A percentile compares a stretch with the other conserved stretches of the same genome.
Evolutionary conservation across 2,113 vertebrate genomes (phyloP).

Genomic region (Climacteris rufus): DNA sequence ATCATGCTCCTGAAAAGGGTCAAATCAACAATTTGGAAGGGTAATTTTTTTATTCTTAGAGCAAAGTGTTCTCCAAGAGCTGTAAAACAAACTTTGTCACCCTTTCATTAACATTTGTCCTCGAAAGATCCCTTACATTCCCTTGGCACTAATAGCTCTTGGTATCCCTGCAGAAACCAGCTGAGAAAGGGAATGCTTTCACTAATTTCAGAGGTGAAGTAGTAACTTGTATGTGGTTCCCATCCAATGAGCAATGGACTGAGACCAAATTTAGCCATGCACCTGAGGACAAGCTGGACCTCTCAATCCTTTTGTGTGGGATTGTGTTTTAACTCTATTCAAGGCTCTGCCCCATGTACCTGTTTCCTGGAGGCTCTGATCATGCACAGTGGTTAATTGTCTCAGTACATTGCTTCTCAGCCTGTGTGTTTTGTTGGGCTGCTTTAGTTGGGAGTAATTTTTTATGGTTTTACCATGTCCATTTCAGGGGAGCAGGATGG

Average conservation of each 20-base stretch:
- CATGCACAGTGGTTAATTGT: not conserved
- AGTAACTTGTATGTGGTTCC: not conserved
- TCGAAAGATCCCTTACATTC: not conserved
- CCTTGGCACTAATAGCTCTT: not conserved
- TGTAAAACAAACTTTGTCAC: not conserved
- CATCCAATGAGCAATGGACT: not conserved
- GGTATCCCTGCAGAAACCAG: not conserved
- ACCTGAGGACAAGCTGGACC: not conserved
- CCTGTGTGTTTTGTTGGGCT: not conserved
- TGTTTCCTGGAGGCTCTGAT: not conserved
- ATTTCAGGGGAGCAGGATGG: not conserved
- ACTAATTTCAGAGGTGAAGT: not conserved
- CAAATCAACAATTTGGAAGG: conserved; percentile 16
- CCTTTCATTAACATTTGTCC: not conserved
- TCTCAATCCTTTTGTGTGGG: not conserved
- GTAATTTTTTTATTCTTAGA: not conserved
- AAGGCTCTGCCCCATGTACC: not conserved
- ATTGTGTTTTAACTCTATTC: not conserved
- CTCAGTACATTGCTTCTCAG: not conserved
- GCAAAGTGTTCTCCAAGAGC: not conserved
- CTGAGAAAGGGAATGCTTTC: not conserved
- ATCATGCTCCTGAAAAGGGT: not conserved
- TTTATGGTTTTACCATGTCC: not conserved
- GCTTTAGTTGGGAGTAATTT: not conserved
- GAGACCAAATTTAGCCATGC: not conserved